These are phyloP conservation scores for Centropyge bicolor DNA, from an alignment of 2,797 vertebrate species.

Conservation along the genomic window DNA sequence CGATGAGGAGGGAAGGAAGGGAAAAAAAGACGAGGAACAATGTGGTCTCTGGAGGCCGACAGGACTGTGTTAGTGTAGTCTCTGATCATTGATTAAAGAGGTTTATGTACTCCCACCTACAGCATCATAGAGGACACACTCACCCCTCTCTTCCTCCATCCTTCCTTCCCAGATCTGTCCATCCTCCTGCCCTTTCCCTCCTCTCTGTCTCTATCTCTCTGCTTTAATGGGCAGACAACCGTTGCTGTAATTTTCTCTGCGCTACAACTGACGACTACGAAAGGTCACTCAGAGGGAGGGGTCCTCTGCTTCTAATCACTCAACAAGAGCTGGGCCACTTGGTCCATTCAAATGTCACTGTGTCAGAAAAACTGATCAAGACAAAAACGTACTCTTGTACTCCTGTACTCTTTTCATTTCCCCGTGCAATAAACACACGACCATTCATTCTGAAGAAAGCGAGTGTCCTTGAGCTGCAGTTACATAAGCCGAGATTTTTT, in stretches of 20 bases:
- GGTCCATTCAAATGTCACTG: slow-evolving; percentile 63
- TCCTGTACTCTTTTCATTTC: slow-evolving; percentile 2
- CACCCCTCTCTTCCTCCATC: slow-evolving; percentile 33
- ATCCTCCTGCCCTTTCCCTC: slow-evolving; percentile 57
- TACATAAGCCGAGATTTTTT: slow-evolving; percentile 11
- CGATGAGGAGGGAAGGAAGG: background rate
- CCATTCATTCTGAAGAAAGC: background rate
- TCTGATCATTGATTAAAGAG: slow-evolving; percentile 84
- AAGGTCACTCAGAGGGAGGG: slow-evolving; percentile 64
- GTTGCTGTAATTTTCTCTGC: slow-evolving; percentile 66
- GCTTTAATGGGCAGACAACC: slow-evolving; percentile 56
- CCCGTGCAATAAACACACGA: background rate
- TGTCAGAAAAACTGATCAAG: slow-evolving; percentile 41
- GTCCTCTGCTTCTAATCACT: slow-evolving; percentile 59
- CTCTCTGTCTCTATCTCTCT: slow-evolving; percentile 42
- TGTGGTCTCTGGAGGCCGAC: slow-evolving; percentile 57
- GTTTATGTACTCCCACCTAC: slow-evolving; percentile 77
- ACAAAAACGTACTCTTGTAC: slow-evolving; percentile 26
- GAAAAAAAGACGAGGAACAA: slow-evolving; percentile 20
- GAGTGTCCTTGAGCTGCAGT: slow-evolving; percentile 15
- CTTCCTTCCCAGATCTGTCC: slow-evolving; percentile 29
- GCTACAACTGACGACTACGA: slow-evolving; percentile 69
- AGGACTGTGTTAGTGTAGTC: slow-evolving; percentile 62
- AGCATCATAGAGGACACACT: slow-evolving; percentile 66
- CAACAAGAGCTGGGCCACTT: slow-evolving; percentile 45